Evolutionary conservation across 2,888 invertebrate genomes (phyloP), one percentile per base, ranked within the genome.

Genomic region (Euclidia mi): DNA sequence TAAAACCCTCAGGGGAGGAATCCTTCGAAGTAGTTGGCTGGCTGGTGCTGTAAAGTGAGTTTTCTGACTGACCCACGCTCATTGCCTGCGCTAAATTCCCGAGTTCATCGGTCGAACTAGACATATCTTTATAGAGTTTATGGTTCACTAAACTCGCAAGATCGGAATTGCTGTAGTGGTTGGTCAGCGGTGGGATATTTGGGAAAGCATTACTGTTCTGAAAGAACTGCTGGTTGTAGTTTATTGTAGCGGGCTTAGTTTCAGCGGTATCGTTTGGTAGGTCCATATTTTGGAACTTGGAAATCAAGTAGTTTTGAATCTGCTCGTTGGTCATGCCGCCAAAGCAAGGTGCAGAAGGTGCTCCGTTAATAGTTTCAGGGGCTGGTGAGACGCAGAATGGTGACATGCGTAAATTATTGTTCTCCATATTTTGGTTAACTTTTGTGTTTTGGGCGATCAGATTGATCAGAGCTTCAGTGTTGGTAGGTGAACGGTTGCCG

Each of bases 1-100:
- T 91, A 29, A 74, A 78, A 2, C 76, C 87, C 2, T 92, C 92
- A 0, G 89, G 85, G 1, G 88, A 84, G 1, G 94, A 92, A 59
- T 94, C 95, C 50, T 95, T 90, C 0, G 92, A 95, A 10, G 95
- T 92, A 3, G 90, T 89, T n/a, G 92, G 91, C 3, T 94, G 90
- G 44, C 90, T 92, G 47, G 81, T 85, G 48, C 87, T 89, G 63
- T 82, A 88, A 7, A 90, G 56, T 0, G 94, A 92, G 51, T 83
- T 88, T 18, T 90, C 86, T 0, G 91, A 92, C 2, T 89, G 87
- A 0, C 85, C 90, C 9, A 90, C 60, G 60, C 91, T 93, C 91
- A 91, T 91, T 0, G 89, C 88, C 51, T 90, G 90, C 11, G 84
- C 86, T 3, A 79, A 52, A 7, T 79, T 68, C 4, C 76, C 81